Evolutionary conservation across 2,888 invertebrate genomes (phyloP).

Genomic region (Elysia crispata): DNA sequence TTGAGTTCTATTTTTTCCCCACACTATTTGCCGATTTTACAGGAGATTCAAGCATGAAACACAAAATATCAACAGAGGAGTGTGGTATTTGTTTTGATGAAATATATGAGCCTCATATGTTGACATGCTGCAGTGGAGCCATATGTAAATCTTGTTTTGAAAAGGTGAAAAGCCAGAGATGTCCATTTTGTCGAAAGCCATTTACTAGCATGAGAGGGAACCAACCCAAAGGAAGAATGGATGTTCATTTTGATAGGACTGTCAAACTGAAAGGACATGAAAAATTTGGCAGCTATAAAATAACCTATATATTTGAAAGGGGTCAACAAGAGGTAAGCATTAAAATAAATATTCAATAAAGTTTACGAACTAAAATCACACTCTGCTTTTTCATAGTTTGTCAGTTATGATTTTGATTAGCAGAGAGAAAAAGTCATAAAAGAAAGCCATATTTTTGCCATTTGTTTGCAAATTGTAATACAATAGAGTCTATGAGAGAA

Average conservation of each 20-base stretch:
- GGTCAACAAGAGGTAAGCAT: slow-evolving; percentile 28
- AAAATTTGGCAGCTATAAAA: slow-evolving; percentile 1
- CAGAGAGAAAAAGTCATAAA: no score
- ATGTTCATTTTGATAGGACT: background rate
- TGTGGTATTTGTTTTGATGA: background rate
- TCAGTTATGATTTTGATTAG: no score
- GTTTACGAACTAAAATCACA: no score
- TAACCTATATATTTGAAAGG: slow-evolving; percentile 15
- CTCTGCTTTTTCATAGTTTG: no score
- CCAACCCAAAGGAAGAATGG: slow-evolving; percentile 36
- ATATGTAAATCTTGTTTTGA: background rate
- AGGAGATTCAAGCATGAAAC: no score
- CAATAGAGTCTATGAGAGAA: no score
- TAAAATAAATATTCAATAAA: no score
- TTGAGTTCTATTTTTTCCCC: no score
- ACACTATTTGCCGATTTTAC: no score
- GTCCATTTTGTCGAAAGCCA: slow-evolving; percentile 5
- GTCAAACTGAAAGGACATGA: slow-evolving; percentile 32
- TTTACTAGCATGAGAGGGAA: background rate
- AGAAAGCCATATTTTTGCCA: no score
- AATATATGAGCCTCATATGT: background rate
- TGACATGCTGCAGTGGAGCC: background rate
- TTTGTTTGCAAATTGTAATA: no score
- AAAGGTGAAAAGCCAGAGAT: background rate
- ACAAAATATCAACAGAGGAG: background rate